These are phyloP conservation scores for Dasypogon diadema DNA, from an alignment of 2,888 invertebrate species.

Conservation along the genomic window DNA sequence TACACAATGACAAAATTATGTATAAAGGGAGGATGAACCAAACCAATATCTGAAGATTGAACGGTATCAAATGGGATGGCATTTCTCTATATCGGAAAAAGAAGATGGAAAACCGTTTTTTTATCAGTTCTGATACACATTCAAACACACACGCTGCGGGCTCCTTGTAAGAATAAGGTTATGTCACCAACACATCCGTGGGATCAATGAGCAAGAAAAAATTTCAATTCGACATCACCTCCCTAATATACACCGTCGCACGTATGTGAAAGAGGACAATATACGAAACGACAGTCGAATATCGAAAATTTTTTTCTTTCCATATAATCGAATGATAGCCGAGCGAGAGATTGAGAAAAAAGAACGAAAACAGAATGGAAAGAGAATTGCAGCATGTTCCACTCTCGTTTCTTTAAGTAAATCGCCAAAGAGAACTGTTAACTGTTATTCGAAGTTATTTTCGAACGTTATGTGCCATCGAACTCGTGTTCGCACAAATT, in stretches of 20 bases:
- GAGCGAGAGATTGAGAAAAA: slow-evolving; percentile 1
- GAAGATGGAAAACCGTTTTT: slow-evolving; percentile 48
- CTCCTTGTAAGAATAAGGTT: not conserved
- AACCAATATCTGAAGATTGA: slow-evolving; percentile 48
- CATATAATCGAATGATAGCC: slow-evolving; percentile 20
- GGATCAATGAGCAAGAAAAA: slow-evolving; percentile 41
- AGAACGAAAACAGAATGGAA: not conserved
- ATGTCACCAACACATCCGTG: slow-evolving; percentile 23
- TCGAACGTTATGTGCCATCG: not conserved
- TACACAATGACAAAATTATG: slow-evolving; percentile 41
- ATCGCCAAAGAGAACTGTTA: not conserved
- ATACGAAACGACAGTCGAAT: slow-evolving; percentile 39
- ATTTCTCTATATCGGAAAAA: slow-evolving; percentile 51
- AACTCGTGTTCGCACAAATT: too few species aligned
- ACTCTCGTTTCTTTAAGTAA: too few species aligned
- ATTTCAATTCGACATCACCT: slow-evolving; percentile 41
- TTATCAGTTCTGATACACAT: slow-evolving; percentile 14
- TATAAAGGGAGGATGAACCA: slow-evolving; percentile 37
- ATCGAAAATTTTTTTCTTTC: slow-evolving; percentile 35
- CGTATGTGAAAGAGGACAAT: slow-evolving; percentile 38
- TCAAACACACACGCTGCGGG: not conserved
- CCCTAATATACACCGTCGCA: not conserved
- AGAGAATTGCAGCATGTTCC: not conserved
- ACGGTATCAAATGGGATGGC: slow-evolving; percentile 52
- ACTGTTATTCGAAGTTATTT: not conserved